Percentiles rank a stretch among this genome's conserved stretches.
Conservation (phyloP, 92 coral and sea anemone species). For the Nematostella vectensis region DNA sequence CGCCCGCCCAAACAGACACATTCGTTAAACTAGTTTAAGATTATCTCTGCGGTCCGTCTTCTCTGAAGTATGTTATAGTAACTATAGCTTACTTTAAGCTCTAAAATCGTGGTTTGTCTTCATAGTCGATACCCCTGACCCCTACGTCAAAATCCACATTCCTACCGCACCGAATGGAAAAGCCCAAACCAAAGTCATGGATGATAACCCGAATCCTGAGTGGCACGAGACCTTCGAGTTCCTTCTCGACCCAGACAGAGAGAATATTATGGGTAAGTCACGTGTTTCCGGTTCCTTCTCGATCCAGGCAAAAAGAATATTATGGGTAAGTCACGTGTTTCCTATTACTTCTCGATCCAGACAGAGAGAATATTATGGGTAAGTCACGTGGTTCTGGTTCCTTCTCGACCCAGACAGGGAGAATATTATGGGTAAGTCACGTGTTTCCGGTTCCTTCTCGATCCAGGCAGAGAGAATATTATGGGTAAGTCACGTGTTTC, state of each 20-base stretch:
- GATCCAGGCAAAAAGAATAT: constrained; percentile 27
- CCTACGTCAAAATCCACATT: constrained; percentile 32
- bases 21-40: too few species aligned
- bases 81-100: too few species aligned
- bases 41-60: too few species aligned
- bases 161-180: constrained; percentile 46
- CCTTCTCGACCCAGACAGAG: constrained; percentile 23
- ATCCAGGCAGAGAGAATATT: too few species aligned
- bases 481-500: too few species aligned
- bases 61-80: too few species aligned
- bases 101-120: too few species aligned
- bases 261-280: constrained; percentile 34
- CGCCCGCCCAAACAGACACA: too few species aligned
- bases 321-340: constrained; percentile 30
- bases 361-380: constrained; percentile 22
- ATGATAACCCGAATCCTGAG: constrained; percentile 31
- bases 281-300: constrained; percentile 28
- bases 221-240: constrained; percentile 45
- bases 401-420: constrained; percentile 27
- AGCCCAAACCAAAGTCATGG: constrained; percentile 18
- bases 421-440: constrained; percentile 29
- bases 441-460: not conserved
- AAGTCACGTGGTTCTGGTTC: constrained; percentile 37
- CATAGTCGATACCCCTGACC: constrained; percentile 48
- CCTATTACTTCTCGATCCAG: constrained; percentile 31